Conservation (phyloP, 2,797 vertebrate genomes). For the Gallinago stenura region DNA sequence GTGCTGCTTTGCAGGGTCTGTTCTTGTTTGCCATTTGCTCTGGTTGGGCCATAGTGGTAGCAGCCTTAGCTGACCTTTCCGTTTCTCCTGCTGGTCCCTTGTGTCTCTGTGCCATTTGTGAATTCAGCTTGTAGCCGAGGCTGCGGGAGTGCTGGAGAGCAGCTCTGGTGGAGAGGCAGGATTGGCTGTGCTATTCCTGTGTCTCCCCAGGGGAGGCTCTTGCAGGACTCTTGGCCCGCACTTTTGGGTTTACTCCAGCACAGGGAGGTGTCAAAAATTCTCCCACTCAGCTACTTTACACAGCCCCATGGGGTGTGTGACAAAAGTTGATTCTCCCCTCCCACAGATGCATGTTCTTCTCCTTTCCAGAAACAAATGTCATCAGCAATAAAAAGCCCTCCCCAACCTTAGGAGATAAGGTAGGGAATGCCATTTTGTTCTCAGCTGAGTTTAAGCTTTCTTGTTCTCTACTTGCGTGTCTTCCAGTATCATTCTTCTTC, state of each 20-base stretch:
- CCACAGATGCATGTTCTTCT: not conserved
- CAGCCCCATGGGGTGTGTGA: not conserved
- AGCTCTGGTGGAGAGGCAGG: not conserved
- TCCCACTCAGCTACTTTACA: slow-evolving; percentile 23
- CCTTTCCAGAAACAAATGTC: not conserved
- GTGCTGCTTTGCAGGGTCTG: not conserved
- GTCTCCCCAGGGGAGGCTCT: slow-evolving; percentile 1
- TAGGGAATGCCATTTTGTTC: not conserved
- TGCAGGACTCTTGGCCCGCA: not conserved
- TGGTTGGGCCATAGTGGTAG: not conserved
- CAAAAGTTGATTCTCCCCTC: not conserved
- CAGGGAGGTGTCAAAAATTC: slow-evolving; percentile 36
- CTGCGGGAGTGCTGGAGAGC: not conserved
- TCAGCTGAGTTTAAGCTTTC: not conserved
- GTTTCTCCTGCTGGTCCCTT: not conserved
- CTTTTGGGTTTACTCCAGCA: slow-evolving; percentile 26
- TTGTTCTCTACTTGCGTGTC: not conserved
- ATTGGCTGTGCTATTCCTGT: slow-evolving; percentile 13
- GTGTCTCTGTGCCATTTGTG: not conserved
- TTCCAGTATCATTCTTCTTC: not conserved
- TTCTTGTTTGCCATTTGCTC: not conserved
- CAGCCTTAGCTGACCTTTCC: slow-evolving; percentile 19
- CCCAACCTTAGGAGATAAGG: not conserved
- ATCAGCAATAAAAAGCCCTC: not conserved
- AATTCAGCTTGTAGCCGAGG: not conserved